Conservation (phyloP, 2,888 invertebrate species). For the Scotopteryx bipunctaria region DNA sequence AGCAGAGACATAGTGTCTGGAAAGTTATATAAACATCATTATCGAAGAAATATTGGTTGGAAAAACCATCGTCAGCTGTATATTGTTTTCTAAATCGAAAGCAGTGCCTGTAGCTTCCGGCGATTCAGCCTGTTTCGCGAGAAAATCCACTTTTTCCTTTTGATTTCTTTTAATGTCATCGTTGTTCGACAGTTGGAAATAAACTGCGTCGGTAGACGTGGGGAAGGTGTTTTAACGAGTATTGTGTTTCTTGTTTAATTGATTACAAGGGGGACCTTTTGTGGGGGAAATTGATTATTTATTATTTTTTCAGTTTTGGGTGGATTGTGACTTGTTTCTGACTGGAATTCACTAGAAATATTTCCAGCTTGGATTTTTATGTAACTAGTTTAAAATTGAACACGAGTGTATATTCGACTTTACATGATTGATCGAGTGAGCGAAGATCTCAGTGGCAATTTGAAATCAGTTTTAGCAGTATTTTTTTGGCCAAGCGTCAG, state of each 20-base stretch:
- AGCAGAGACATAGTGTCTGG: constrained; percentile 46
- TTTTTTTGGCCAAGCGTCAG: no score
- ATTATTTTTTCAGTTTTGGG: background rate
- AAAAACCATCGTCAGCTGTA: constrained; percentile 67
- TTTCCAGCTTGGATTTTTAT: no score
- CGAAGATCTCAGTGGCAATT: no score
- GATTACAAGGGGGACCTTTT: constrained; percentile 1
- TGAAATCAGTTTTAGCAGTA: no score
- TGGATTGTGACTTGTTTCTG: no score
- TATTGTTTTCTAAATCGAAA: constrained; percentile 77
- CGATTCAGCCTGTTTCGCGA: constrained; percentile 67
- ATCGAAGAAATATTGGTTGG: constrained; percentile 64
- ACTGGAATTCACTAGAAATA: no score
- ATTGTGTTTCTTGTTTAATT: constrained; percentile 21
- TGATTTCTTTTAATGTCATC: constrained; percentile 51
- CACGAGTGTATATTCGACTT: no score
- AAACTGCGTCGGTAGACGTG: constrained; percentile 11
- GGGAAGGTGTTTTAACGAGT: constrained; percentile 23
- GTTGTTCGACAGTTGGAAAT: constrained; percentile 34
- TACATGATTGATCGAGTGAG: no score
- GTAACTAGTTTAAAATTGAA: no score
- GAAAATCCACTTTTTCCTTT: constrained; percentile 58
- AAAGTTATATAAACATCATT: constrained; percentile 65
- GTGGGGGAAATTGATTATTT: background rate
- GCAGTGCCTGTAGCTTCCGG: constrained; percentile 68